These are phyloP conservation scores for Smutsia gigantea DNA, from an alignment of 2,797 vertebrate species.

Conservation along the genomic window DNA sequence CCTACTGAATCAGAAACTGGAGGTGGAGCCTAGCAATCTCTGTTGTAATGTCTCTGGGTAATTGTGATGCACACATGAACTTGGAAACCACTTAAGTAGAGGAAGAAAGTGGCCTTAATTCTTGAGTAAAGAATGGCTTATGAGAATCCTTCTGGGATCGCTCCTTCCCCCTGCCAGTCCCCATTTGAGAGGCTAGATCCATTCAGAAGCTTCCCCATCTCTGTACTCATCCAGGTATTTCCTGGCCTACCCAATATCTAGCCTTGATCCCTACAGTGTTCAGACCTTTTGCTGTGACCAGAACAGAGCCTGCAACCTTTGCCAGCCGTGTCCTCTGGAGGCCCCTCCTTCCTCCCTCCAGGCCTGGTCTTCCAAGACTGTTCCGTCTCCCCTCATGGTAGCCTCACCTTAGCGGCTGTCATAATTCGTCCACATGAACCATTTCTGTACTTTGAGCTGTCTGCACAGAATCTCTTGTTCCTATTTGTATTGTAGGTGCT, in stretches of 20 bases:
- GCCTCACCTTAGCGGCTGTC: not conserved
- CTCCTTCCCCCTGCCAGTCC: too few relatives aligned
- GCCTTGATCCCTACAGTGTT: not conserved
- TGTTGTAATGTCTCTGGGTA: not conserved
- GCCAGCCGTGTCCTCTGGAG: not conserved
- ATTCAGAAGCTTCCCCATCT: not conserved
- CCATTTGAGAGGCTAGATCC: not conserved
- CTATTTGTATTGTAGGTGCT: not conserved
- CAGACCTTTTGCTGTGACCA: not conserved
- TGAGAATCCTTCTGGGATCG: not conserved
- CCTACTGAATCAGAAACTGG: not conserved
- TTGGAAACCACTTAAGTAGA: not conserved
- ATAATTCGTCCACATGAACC: accelerated
- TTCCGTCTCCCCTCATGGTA: not conserved
- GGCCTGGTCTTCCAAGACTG: not conserved
- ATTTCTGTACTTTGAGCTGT: not conserved
- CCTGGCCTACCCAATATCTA: not conserved
- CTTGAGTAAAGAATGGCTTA: not conserved
- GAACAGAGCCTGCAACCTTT: not conserved
- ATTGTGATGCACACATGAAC: not conserved
- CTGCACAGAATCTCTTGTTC: not conserved
- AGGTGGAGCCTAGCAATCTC: not conserved
- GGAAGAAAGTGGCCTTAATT: not conserved
- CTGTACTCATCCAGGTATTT: not conserved
- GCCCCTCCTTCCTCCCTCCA: too few relatives aligned